These are phyloP conservation scores for Bhutanitis thaidina DNA, from an alignment of 2,888 invertebrate genomes.

Conservation along the genomic window DNA sequence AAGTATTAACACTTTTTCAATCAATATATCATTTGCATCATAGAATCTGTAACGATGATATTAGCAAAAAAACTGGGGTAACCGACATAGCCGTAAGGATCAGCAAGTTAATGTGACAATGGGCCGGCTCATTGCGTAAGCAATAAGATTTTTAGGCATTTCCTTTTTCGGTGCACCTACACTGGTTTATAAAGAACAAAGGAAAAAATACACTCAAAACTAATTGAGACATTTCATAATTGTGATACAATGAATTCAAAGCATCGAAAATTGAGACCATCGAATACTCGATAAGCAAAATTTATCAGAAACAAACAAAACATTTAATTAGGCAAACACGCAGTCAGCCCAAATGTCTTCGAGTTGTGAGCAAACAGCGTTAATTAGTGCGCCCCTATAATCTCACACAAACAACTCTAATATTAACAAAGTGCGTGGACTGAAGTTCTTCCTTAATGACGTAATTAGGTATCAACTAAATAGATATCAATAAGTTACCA, in stretches of 20 bases:
- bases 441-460: constrained; percentile 28
- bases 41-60: no score
- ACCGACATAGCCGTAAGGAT: no score
- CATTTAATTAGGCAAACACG: constrained; percentile 45
- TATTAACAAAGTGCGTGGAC: constrained; percentile 23
- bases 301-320: constrained; percentile 55
- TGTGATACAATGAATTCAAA: not conserved
- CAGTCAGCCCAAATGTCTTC: constrained; percentile 38
- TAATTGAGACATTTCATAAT: not conserved
- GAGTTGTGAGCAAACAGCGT: constrained; percentile 31
- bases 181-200: no score
- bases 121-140: no score
- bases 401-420: constrained; percentile 28
- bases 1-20: no score
- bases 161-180: no score
- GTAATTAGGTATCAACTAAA: constrained; percentile 27
- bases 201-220: no score
- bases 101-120: no score
- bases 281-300: constrained; percentile 25
- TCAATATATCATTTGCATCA: no score
- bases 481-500: constrained; percentile 15
- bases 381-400: constrained; percentile 41
- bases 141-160: no score
- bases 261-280: constrained; percentile 1
- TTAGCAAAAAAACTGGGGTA: no score